Percentiles rank a stretch among this genome's conserved stretches.
Evolutionary conservation across 2,113 vertebrate species (phyloP).

Genomic region (Psittacula cyanocephala): DNA sequence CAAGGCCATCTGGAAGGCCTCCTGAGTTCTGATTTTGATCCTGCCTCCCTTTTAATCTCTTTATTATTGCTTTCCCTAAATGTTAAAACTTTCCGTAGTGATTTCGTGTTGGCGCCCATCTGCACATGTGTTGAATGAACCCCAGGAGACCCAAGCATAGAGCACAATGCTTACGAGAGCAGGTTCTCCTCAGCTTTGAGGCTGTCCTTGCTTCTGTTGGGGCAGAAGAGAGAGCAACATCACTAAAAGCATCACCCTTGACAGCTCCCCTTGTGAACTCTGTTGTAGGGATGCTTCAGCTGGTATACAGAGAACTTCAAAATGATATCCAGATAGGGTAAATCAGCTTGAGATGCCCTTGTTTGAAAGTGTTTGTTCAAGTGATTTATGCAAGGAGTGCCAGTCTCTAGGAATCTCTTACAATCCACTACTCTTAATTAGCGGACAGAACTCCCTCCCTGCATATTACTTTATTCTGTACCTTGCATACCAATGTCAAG

Average conservation of each 20-base stretch:
- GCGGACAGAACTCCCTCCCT: not conserved
- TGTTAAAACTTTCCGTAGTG: not conserved
- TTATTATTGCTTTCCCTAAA: not conserved
- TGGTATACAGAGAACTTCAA: not conserved
- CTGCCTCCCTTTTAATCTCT: not conserved
- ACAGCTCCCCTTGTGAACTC: not conserved
- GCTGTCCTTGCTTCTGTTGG: not conserved
- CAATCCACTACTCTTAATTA: not conserved
- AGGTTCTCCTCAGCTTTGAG: not conserved
- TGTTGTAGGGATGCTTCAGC: not conserved
- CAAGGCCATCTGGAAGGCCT: not conserved
- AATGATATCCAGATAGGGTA: not conserved
- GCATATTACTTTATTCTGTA: not conserved
- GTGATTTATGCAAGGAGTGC: not conserved
- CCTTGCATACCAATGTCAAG: not conserved
- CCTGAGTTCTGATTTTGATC: not conserved
- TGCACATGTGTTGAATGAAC: not conserved
- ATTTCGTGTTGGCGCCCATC: not conserved
- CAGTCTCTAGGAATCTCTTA: not conserved
- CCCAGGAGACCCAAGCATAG: not conserved
- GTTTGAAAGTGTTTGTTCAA: not conserved
- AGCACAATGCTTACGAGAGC: accelerated
- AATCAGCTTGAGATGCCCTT: not conserved
- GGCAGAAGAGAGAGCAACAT: not conserved
- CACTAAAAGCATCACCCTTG: not conserved